Base-by-base conservation (phyloP, 2,888 invertebrate species). In the Eilema depressum region DNA sequence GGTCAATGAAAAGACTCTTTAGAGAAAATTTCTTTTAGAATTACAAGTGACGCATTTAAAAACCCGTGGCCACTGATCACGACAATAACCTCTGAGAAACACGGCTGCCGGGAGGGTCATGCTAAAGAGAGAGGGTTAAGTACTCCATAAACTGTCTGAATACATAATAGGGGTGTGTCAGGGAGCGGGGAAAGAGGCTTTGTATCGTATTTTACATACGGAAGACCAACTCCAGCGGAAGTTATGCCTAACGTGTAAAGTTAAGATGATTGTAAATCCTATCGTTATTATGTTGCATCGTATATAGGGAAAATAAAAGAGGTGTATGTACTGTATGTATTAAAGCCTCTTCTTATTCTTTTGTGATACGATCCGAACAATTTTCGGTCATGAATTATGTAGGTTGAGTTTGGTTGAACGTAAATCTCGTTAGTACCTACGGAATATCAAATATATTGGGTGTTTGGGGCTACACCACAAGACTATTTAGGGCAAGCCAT, bases 61-160 rank as follows among this genome's bases (percentile, higher is more conserved):
- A n/a, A n/a, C 53, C 53, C 53, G 53, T 77, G 75, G 79, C 53
- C 53, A 4, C 53, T 53, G 53, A 53, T 53, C n/a, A 20, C n/a
- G 53, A 53, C 62, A 63, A 63, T 63, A 23, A 17, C 17, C 25
- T 33, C 62, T 63, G 17, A 63, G 68, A 66, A 78, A 81, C 78
- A 77, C 71, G 79, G 75, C 75, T 75, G 74, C 76, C 78, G 74
- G 81, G 82, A 74, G 80, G 79, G 75, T 78, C 76, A 82, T 87
- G 88, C 87, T 87, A 86, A 88, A 89, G 91, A 85, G 86, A 86
- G 86, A 85, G 87, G 87, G 86, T 89, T 89, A 89, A 89, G 86
- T 85, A 83, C 86, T 84, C 83, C 85, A 85, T 92, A 91, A 91
- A 89, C 83, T 80, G 84, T 81, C 84, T 84, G 86, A 88, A 86